Evolutionary conservation across 2,113 vertebrate genomes (phyloP).

Genomic region (Oxygymnocypris stewartii): DNA sequence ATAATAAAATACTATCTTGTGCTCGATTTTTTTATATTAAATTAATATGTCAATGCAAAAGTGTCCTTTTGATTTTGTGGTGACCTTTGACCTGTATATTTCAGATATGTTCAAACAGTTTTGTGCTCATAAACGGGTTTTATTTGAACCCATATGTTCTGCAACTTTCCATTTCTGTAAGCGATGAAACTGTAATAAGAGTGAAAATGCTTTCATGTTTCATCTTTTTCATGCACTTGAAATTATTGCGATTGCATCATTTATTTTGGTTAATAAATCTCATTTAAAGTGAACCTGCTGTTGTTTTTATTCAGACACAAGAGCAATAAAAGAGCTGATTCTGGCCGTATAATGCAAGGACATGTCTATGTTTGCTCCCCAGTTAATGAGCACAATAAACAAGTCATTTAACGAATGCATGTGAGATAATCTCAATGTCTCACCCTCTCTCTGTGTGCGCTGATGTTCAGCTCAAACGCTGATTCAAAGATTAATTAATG

Average conservation of each 20-base stretch:
- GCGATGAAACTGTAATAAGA: neutral
- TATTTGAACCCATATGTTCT: neutral
- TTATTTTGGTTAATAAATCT: conserved; percentile 32
- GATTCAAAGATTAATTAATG: neutral
- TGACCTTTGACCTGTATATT: neutral
- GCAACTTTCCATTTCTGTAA: neutral
- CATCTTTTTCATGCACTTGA: neutral
- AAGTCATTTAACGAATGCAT: neutral
- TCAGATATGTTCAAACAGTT: neutral
- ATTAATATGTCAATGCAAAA: neutral
- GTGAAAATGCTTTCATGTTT: neutral
- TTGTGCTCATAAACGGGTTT: neutral
- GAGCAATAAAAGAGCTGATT: neutral
- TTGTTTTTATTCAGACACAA: neutral
- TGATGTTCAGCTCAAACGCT: no score
- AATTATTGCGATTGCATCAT: neutral
- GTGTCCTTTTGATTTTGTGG: neutral
- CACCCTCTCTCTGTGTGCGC: no score
- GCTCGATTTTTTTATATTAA: neutral
- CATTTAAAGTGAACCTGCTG: neutral
- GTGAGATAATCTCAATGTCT: no score
- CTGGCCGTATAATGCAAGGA: no score
- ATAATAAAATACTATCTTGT: neutral
- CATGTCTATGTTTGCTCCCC: neutral
- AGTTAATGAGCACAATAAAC: neutral